Conservation (phyloP, 2,113 vertebrate species). For the Isurus oxyrinchus region DNA sequence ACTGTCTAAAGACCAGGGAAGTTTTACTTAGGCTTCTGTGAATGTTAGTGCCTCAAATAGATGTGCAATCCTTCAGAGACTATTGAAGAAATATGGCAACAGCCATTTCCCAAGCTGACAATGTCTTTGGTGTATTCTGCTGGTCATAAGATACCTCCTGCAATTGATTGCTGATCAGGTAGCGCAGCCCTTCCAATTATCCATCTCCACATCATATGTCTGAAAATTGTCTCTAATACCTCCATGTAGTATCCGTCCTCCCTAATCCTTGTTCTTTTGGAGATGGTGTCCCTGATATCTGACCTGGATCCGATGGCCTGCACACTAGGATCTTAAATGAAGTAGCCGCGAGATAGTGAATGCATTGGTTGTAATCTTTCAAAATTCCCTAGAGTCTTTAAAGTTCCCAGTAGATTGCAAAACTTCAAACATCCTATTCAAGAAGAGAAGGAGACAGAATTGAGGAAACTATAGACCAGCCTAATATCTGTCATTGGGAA, state of each 20-base stretch:
- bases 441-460: too few species aligned
- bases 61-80: neutral
- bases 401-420: too few species aligned
- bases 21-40: neutral
- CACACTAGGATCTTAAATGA: too few species aligned
- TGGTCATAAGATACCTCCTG: neutral
- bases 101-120: neutral
- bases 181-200: neutral
- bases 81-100: neutral
- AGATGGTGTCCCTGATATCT: neutral
- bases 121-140: neutral
- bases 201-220: neutral
- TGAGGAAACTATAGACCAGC: too few species aligned
- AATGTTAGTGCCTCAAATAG: neutral
- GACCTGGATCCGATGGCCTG: too few species aligned
- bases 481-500: too few species aligned
- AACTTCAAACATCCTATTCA: too few species aligned
- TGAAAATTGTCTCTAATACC: neutral
- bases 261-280: neutral
- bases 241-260: neutral
- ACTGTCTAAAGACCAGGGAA: neutral
- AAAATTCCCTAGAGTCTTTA: too few species aligned
- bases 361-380: too few species aligned
- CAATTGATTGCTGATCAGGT: neutral
- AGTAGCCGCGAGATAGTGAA: too few species aligned